Percentiles rank a stretch among this genome's conserved stretches.
These are phyloP conservation scores for Raphicerus campestris DNA, from an alignment of 2,113 vertebrate genomes.

Conservation along the genomic window DNA sequence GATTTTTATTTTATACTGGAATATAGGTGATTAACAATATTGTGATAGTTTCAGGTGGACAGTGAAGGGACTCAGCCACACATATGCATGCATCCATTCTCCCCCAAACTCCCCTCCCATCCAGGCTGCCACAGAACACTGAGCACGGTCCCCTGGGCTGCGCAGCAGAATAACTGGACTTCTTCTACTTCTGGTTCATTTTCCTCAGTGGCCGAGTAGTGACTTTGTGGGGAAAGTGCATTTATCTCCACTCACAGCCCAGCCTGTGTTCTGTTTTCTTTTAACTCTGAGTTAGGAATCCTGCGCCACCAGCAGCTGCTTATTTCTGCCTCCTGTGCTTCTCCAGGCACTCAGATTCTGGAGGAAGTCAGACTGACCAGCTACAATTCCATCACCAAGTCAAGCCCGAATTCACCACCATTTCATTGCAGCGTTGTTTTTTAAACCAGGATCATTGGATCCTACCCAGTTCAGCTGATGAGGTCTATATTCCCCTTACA, in stretches of 20 bases:
- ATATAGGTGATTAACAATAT: background rate
- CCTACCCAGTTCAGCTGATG: background rate
- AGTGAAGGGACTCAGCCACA: background rate
- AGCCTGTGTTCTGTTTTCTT: background rate
- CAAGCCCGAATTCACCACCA: background rate
- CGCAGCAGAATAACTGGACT: background rate
- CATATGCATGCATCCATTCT: rapidly evolving
- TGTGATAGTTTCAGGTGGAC: background rate
- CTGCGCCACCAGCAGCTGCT: background rate
- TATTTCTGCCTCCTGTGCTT: background rate
- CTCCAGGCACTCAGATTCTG: background rate
- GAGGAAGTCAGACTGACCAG: background rate
- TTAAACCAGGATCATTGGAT: background rate
- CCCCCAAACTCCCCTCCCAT: background rate
- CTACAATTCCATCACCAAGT: background rate
- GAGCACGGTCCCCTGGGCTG: background rate
- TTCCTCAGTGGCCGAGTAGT: background rate
- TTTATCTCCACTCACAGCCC: background rate
- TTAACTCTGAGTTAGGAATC: background rate
- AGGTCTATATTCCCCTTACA: background rate
- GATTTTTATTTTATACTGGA: background rate
- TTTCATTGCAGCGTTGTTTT: background rate
- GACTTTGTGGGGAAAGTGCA: background rate
- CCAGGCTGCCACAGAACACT: background rate
- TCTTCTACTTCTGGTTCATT: background rate